phyloP scores from a whole-genome alignment of 1,140 invertebrate species.

The Bombus consobrinus region DNA sequence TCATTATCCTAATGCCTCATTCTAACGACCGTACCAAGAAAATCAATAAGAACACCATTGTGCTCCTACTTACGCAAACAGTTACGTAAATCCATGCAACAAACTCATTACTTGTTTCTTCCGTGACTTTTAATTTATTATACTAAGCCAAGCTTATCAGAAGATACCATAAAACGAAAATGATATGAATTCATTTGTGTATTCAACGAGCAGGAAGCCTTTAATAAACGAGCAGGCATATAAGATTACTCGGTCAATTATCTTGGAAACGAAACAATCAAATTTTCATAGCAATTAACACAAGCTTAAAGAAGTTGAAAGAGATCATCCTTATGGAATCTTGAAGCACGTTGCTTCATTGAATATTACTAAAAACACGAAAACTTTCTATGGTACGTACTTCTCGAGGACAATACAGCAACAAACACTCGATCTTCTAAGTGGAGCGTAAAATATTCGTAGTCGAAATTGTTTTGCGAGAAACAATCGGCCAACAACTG shows the following conservation, averaged over 20 bases:
- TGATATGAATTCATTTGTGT: too few species aligned
- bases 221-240: too few species aligned
- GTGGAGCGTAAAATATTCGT: background rate
- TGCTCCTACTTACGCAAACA: background rate
- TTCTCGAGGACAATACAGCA: too few species aligned
- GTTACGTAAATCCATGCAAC: background rate
- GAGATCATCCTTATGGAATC: too few species aligned
- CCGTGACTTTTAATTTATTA: background rate
- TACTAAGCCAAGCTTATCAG: background rate
- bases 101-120: background rate
- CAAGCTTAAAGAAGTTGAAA: too few species aligned
- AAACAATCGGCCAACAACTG: conserved; percentile 36
- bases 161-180: background rate
- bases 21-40: background rate
- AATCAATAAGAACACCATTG: background rate
- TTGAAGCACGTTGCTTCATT: too few species aligned
- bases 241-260: too few species aligned
- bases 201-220: too few species aligned
- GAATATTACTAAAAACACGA: too few species aligned
- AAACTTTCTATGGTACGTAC: too few species aligned
- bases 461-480: conserved; percentile 1
- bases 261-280: too few species aligned
- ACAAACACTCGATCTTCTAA: background rate
- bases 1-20: background rate
- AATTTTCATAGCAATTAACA: too few species aligned